Conservation (phyloP, 2,888 invertebrate species). For the Alloscopus bannaensis region DNA sequence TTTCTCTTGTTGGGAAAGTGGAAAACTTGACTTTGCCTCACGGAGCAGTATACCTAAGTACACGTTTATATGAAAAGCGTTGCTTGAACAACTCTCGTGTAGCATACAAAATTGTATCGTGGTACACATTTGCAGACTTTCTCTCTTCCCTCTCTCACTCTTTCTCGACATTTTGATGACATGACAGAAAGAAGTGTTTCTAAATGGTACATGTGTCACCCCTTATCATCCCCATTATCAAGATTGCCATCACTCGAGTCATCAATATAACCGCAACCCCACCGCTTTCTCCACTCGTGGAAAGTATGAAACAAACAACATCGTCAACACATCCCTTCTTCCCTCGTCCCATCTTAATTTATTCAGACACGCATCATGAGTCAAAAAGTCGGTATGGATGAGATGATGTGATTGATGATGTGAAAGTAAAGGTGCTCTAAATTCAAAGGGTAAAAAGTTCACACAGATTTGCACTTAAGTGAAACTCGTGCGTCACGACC, state of each 20-base stretch:
- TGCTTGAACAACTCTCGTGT: too few relatives aligned
- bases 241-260: constrained; percentile 3
- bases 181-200: constrained; percentile 14
- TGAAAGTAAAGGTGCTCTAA: neutral
- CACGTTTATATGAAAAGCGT: too few relatives aligned
- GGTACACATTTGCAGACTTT: too few relatives aligned
- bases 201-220: constrained; percentile 49
- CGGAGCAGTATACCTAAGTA: too few relatives aligned
- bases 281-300: too few relatives aligned
- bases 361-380: constrained; percentile 37
- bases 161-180: constrained; percentile 12
- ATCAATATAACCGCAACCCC: too few relatives aligned
- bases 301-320: too few relatives aligned
- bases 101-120: too few relatives aligned
- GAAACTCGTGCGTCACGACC: too few relatives aligned
- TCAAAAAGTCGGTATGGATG: neutral
- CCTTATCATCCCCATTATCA: constrained; percentile 39
- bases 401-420: neutral
- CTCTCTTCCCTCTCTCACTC: constrained; percentile 2
- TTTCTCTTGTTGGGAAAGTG: neutral
- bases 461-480: constrained; percentile 34
- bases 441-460: constrained; percentile 4
- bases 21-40: neutral
- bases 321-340: neutral
- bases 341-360: constrained; percentile 28